Conservation (phyloP, 1,140 invertebrate genomes). For the Drosophila orena region DNA sequence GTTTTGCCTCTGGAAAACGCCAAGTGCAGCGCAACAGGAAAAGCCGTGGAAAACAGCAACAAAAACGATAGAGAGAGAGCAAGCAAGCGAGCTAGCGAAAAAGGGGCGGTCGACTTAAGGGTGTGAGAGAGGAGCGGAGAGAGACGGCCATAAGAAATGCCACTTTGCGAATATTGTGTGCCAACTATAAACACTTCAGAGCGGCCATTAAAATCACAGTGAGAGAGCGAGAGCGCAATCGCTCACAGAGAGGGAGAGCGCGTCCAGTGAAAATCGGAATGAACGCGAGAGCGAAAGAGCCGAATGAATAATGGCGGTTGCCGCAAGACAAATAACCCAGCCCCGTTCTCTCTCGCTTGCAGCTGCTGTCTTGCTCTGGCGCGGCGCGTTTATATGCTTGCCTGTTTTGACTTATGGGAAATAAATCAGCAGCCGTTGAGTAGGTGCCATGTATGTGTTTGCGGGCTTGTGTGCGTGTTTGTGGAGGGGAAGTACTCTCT, state of each 20-base stretch:
- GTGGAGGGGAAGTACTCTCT: slow-evolving; percentile 42
- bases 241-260: slow-evolving; percentile 24
- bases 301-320: slow-evolving; percentile 84
- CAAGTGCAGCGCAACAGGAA: slow-evolving; percentile 59
- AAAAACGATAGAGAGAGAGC: slow-evolving; percentile 38
- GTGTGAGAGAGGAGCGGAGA: slow-evolving; percentile 9
- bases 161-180: slow-evolving; percentile 84
- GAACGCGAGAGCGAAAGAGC: slow-evolving; percentile 53
- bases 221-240: slow-evolving; percentile 54
- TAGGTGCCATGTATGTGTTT: slow-evolving; percentile 20
- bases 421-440: slow-evolving; percentile 70
- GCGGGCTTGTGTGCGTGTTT: slow-evolving; percentile 25
- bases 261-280: slow-evolving; percentile 46
- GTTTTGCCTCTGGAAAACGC: slow-evolving; percentile 46
- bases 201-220: slow-evolving; percentile 84
- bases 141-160: slow-evolving; percentile 75
- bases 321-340: slow-evolving; percentile 84
- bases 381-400: slow-evolving; percentile 59
- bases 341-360: slow-evolving; percentile 62
- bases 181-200: slow-evolving; percentile 85
- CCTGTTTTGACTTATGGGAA: slow-evolving; percentile 81
- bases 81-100: slow-evolving; percentile 36
- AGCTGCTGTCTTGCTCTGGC: slow-evolving; percentile 50
- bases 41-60: slow-evolving; percentile 39
- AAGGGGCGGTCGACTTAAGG: slow-evolving; percentile 68